Percentiles rank a stretch among this genome's conserved stretches.
phyloP scores from a whole-genome alignment of 2,113 vertebrate genomes.

The Triplophysa rosa region DNA sequence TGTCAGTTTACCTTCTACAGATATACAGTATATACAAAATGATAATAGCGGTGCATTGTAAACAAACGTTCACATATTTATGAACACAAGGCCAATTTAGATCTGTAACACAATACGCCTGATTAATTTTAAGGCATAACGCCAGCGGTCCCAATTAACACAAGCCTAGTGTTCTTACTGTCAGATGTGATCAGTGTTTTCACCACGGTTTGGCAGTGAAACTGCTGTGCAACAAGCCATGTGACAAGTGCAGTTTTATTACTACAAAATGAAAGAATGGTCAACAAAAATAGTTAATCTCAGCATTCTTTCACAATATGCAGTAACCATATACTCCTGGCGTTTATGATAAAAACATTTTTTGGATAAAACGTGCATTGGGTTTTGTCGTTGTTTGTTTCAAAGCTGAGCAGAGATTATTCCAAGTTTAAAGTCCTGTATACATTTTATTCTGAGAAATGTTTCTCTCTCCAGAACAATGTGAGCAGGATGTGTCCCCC shows the following conservation, averaged over 20 bases:
- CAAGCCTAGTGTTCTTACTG: too few relatives aligned
- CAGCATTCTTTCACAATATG: too few relatives aligned
- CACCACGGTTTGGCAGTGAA: background rate
- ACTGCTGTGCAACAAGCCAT: background rate
- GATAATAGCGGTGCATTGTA: background rate
- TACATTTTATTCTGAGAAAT: conserved; percentile 2
- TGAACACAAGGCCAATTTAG: background rate
- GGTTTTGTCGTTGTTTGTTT: background rate
- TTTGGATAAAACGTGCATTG: background rate
- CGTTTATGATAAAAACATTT: background rate
- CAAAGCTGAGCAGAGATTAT: background rate
- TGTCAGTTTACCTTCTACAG: too few relatives aligned
- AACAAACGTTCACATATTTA: background rate
- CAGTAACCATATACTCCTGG: background rate
- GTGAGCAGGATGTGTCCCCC: conserved; percentile 38
- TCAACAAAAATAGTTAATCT: too few relatives aligned
- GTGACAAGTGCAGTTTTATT: too few relatives aligned
- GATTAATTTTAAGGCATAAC: background rate
- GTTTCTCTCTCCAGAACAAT: conserved; percentile 13
- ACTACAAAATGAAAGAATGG: too few relatives aligned
- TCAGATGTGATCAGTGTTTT: background rate
- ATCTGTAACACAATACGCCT: background rate
- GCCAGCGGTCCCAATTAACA: too few relatives aligned
- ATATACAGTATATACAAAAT: background rate
- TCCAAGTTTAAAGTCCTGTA: background rate